Conservation (phyloP, 2,888 invertebrate species). For the Lithosia quadra region DNA sequence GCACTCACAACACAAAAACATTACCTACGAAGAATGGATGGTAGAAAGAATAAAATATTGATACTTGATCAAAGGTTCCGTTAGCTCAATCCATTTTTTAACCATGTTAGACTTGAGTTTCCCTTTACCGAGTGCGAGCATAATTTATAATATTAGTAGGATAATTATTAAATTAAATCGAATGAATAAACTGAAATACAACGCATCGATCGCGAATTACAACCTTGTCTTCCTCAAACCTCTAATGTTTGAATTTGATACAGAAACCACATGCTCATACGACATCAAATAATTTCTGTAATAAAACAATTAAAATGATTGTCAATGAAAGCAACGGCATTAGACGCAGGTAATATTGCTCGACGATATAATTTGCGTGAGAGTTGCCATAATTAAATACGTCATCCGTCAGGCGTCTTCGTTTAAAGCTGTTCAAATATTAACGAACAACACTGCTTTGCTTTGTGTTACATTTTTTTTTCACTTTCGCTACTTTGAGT, state of each 20-base stretch:
- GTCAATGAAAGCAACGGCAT: background rate
- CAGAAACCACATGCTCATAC: background rate
- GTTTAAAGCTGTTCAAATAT: constrained; percentile 15
- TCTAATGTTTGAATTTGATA: background rate
- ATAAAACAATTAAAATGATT: background rate
- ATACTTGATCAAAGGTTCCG: too few relatives aligned
- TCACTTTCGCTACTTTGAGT: background rate
- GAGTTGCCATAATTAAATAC: constrained; percentile 20
- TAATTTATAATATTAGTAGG: too few relatives aligned
- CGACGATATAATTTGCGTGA: constrained; percentile 12
- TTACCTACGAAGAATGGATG: too few relatives aligned
- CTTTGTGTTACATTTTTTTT: background rate
- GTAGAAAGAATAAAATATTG: too few relatives aligned
- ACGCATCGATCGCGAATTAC: too few relatives aligned
- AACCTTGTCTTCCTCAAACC: too few relatives aligned
- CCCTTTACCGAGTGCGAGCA: too few relatives aligned
- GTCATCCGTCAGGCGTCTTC: constrained; percentile 14
- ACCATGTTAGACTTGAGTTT: too few relatives aligned
- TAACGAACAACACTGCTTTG: constrained; percentile 4
- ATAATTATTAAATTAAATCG: too few relatives aligned
- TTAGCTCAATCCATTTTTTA: too few relatives aligned
- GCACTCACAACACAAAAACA: too few relatives aligned
- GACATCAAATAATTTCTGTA: background rate
- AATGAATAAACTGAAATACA: too few relatives aligned
- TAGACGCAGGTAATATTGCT: constrained; percentile 3